Conservation (phyloP, 2,888 invertebrate genomes). For the Parnassius orleans region DNA sequence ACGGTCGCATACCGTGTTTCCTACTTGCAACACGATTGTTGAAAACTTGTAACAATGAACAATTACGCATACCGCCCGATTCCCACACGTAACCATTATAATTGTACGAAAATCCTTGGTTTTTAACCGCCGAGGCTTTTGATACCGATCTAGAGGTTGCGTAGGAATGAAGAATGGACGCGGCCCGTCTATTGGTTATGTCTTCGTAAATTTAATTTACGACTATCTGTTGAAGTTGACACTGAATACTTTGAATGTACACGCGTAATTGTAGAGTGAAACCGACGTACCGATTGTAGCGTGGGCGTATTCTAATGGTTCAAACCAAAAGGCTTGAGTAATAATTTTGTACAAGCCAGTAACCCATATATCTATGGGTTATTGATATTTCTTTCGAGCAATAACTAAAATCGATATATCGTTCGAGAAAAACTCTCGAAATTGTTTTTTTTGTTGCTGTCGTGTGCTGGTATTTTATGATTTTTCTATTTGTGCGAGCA, state of each 20-base stretch:
- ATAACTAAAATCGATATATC: too few species aligned
- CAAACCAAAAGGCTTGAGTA: not conserved
- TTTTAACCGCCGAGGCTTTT: slow-evolving; percentile 51
- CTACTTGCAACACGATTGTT: slow-evolving; percentile 56
- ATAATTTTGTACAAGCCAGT: not conserved
- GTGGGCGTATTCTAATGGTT: not conserved
- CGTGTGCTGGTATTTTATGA: too few species aligned
- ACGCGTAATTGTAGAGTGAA: slow-evolving; percentile 2
- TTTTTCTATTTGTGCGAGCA: too few species aligned
- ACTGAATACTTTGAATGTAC: not conserved
- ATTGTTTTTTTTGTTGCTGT: too few species aligned
- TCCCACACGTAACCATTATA: slow-evolving; percentile 57
- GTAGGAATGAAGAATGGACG: slow-evolving; percentile 31
- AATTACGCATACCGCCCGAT: slow-evolving; percentile 49
- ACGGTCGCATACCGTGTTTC: slow-evolving; percentile 40
- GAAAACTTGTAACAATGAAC: slow-evolving; percentile 57
- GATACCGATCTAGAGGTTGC: slow-evolving; percentile 69
- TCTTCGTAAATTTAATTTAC: slow-evolving; percentile 4
- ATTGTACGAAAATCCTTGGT: slow-evolving; percentile 69
- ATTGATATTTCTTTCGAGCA: too few species aligned
- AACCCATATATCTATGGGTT: not conserved
- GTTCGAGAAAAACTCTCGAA: too few species aligned
- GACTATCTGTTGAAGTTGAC: slow-evolving; percentile 1
- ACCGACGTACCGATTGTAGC: not conserved
- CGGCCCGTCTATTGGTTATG: slow-evolving; percentile 21